Evolutionary conservation across 2,888 invertebrate genomes (phyloP), one percentile per base, ranked within the genome.

Genomic region (Exocentrus adspersus): DNA sequence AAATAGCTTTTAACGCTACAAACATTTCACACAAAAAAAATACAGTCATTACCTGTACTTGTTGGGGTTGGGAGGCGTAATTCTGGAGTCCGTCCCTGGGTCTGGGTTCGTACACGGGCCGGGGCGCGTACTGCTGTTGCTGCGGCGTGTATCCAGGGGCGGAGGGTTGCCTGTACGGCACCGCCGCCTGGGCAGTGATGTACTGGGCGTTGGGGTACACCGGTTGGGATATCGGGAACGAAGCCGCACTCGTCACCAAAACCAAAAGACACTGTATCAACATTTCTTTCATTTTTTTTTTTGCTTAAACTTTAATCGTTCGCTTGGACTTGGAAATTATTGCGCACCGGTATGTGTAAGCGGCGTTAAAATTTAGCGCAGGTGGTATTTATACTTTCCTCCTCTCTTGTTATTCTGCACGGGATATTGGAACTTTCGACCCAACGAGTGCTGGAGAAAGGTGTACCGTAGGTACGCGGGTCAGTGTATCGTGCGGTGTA

Each of bases 31-130:
- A n/a, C n/a, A n/a, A n/a, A n/a, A n/a, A n/a, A n/a, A n/a, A n/a
- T n/a, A n/a, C n/a, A n/a, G n/a, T n/a, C n/a, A n/a, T n/a, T n/a
- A n/a, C n/a, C n/a, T n/a, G n/a, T n/a, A n/a, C 76, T 53, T 45
- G 60, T 30, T 75, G 72, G 60, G 72, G 64, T 21, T 85, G 84
- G 63, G 85, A 84, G 57, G 83, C 83, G 80, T 80, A 75, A 80
- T 82, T 76, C 81, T 77, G 77, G 4, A 77, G 65, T 10, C 78
- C 78, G 17, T 67, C 70, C 17, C 65, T 54, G 20, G 60, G 65
- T 46, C 64, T 68, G n/a, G 64, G n/a, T 37, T 76, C 75, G 37
- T 72, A 75, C 12, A 69, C 69, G 3, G 75, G 72, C 1, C 41
- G 64, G 9, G 57, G 16, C 7, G 52, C 9, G 16, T 24, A 60